Base-by-base conservation (phyloP, 2,888 invertebrate genomes). In the Sphinx pinastri region DNA sequence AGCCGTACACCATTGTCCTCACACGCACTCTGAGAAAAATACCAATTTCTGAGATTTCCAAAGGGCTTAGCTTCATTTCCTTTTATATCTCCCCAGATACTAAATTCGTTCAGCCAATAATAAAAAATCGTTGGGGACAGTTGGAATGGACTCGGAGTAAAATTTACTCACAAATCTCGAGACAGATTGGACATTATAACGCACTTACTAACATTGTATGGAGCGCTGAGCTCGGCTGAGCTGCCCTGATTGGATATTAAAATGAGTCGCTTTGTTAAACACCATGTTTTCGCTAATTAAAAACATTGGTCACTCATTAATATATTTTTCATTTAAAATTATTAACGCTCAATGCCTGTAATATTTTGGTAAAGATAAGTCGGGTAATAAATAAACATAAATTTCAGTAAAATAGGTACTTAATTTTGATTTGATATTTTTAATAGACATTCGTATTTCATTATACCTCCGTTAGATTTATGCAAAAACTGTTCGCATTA, bases 11-110 rank as follows among this genome's bases (percentile, higher is more conserved):
- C 85, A 90, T 92, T 91, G 91, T 92, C 90, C 92, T 90, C 91
- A 91, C 84, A 92, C 92, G 89, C 90, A 88, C 89, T 87, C 83
- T 77, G 80, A 88, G 87, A 89, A 89, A 91, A 91, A 91, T 88
- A 89, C 90, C 93, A 93, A 93, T 93, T 91, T 92, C 93, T 90
- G 85, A 92, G 93, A 93, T 92, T 93, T 93, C 92, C 93, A 90
- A 93, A 93, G 93, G 93, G 93, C 93, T 92, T 93, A 91, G 92
- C 88, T 93, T 93, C 93, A 93, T 93, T 93, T 93, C 91, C 93
- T 93, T 93, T 93, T 93, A 93, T 93, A 91, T 91, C 92, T 93
- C 93, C 93, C 93, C 84, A 89, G 93, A 91, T 91, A 92, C 92
- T 93, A 92, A 92, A 93, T 93, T 93, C 93, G 92, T 91, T 91